These are phyloP conservation scores for Euura lappo DNA, from an alignment of 1,140 invertebrate species.

Conservation along the genomic window DNA sequence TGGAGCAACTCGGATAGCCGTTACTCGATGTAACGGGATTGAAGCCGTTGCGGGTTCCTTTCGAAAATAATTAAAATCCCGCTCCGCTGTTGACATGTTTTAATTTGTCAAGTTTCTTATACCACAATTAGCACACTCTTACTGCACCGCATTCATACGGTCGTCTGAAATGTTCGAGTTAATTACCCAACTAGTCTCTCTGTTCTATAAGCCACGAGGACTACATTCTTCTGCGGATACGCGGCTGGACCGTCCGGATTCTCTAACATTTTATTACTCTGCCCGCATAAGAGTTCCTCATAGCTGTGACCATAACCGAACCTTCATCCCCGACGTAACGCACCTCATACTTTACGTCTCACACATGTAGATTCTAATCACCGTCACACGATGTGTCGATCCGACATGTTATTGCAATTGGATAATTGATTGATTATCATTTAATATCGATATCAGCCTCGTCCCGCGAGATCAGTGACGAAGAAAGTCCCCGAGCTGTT, in stretches of 20 bases:
- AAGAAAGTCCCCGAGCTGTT: too few relatives aligned
- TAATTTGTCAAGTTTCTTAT: slow-evolving; percentile 1
- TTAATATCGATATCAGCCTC: too few relatives aligned
- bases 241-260: not conserved
- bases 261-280: not conserved
- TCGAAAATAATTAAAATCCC: not conserved
- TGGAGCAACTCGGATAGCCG: too few relatives aligned
- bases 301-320: not conserved
- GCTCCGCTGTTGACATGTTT: not conserved
- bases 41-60: too few relatives aligned
- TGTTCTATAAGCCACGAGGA: not conserved
- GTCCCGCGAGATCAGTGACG: too few relatives aligned
- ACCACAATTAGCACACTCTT: not conserved
- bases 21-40: too few relatives aligned
- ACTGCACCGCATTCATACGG: not conserved
- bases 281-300: not conserved
- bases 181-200: not conserved
- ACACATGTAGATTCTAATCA: too few relatives aligned
- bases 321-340: not conserved
- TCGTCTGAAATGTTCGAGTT: not conserved
- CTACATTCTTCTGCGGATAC: not conserved
- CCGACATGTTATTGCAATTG: too few relatives aligned
- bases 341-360: not conserved
- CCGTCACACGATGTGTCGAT: too few relatives aligned
- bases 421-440: too few relatives aligned